Base-by-base conservation (phyloP, 2,888 invertebrate species). In the Ornithoptera alexandrae region DNA sequence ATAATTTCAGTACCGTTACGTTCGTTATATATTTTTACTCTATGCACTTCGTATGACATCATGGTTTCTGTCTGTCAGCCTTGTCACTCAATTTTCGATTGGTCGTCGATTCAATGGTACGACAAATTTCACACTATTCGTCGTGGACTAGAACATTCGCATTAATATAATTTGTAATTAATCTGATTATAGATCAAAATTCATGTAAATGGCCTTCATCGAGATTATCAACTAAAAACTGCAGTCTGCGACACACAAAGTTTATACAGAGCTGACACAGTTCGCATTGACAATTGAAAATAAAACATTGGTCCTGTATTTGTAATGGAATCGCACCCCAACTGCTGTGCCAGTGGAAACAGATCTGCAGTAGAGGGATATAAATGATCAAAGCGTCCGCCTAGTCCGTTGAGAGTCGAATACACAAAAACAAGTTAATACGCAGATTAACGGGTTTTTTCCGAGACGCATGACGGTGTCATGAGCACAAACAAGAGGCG, bases 401-500 rank as follows among this genome's bases (percentile, higher is more conserved):
- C 42, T 22, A 62, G 56, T 70, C 18, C 36, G 7, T 50, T 62
- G 68, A 67, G 75, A 72, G 72, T 76, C 72, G 75, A 77, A 75
- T 75, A 76, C 75, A 74, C 75, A 77, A 8, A 30, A 57, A 36
- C 50, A 24, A 58, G 50, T 65, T 39, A 53, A 7, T 62, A n/a
- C 22, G 8, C 62, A 53, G 66, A 62, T 65, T 79, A 69, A 70
- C 70, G 69, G 72, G 72, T 70, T 63, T 66, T 66, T 63, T 60
- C n/a, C 63, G 30, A 63, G 60, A 83, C 81, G 85, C 85, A 90
- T 90, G 88, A 87, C 89, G 88, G 90, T 92, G 92, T 86, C 90
- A 93, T 93, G 93, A 93, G 91, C 93, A 92, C 92, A 88, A 93
- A 88, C 86, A 89, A 91, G 81, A 88, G 92, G 85, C 92, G 93